Conservation (phyloP, 2,888 invertebrate genomes). For the Cistogaster globosa region DNA sequence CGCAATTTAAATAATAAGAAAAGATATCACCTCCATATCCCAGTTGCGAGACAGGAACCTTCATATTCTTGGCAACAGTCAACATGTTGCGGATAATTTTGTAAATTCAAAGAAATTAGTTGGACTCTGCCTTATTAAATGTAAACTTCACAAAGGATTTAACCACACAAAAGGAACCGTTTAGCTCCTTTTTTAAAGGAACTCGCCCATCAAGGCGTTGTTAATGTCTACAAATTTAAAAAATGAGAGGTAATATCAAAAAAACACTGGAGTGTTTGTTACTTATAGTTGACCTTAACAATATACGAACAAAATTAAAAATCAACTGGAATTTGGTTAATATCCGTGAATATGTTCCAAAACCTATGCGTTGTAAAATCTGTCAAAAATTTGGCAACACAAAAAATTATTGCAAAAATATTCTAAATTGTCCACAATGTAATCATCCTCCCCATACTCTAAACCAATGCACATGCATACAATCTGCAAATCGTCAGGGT, state of each 20-base stretch:
- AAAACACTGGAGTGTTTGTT: background rate
- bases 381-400: conserved; percentile 6
- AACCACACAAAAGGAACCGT: too few relatives aligned
- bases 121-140: too few relatives aligned
- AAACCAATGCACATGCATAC: background rate
- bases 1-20: too few relatives aligned
- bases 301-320: background rate
- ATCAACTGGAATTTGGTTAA: too few relatives aligned
- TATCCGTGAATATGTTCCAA: too few relatives aligned
- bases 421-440: background rate
- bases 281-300: background rate
- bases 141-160: too few relatives aligned
- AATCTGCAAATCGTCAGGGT: background rate
- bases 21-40: too few relatives aligned
- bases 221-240: conserved; percentile 4
- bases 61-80: too few relatives aligned
- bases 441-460: background rate
- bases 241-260: conserved; percentile 7
- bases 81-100: too few relatives aligned
- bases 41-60: too few relatives aligned
- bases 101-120: too few relatives aligned
- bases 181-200: too few relatives aligned
- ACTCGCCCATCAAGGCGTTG: background rate
- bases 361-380: background rate
- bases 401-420: conserved; percentile 11